These are phyloP conservation scores for Torymus tubicola DNA, from an alignment of 2,888 invertebrate genomes.

Conservation along the genomic window DNA sequence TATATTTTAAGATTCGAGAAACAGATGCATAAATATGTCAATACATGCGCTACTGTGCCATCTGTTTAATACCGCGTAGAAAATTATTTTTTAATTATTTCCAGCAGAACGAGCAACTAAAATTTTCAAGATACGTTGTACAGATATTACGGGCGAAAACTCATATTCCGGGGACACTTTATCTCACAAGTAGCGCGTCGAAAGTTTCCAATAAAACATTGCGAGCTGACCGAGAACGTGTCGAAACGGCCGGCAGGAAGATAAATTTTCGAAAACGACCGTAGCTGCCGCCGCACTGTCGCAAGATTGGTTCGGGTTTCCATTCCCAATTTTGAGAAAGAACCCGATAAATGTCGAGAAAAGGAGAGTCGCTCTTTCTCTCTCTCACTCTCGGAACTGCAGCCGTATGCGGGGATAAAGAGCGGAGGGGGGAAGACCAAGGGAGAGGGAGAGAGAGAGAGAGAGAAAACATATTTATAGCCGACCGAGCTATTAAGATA, in stretches of 20 bases:
- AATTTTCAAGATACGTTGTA: conserved; percentile 31
- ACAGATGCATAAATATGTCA: no score
- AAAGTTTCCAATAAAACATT: conserved; percentile 37
- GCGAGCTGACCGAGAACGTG: conserved; percentile 46
- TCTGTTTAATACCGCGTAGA: no score
- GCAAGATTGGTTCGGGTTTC: conserved; percentile 56
- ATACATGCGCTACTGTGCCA: no score
- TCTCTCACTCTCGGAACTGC: conserved; percentile 19
- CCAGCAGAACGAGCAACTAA: no score
- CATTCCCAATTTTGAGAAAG: conserved; percentile 56
- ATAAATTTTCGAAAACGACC: conserved; percentile 52
- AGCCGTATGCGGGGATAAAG: conserved; percentile 17
- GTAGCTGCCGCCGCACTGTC: conserved; percentile 47
- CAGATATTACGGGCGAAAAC: background rate
- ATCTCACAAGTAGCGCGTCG: conserved; percentile 33
- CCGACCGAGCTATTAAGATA: conserved; percentile 74
- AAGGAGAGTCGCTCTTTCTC: conserved; percentile 30
- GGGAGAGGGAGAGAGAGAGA: conserved; percentile 59
- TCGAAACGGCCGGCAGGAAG: conserved; percentile 43
- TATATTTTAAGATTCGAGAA: no score
- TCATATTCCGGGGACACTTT: conserved; percentile 22
- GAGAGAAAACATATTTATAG: conserved; percentile 75
- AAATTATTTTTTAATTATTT: no score
- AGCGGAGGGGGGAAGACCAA: conserved; percentile 32
- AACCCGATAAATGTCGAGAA: conserved; percentile 32